phyloP scores from a whole-genome alignment of 2,888 invertebrate genomes.

The Odontomyia ornata region DNA sequence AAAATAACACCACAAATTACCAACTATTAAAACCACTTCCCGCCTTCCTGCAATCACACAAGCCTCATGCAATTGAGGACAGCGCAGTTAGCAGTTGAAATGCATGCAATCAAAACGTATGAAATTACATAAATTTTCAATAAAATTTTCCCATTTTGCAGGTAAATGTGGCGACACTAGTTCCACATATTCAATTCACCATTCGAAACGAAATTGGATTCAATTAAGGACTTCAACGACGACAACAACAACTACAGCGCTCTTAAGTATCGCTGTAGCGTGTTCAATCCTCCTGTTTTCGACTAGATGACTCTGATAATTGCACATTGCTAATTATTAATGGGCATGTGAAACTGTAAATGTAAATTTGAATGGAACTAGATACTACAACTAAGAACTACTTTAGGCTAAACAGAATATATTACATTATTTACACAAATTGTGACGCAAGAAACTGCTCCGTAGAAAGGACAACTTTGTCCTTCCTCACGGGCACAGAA shows the following conservation, averaged over 20 bases:
- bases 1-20: conserved; percentile 14
- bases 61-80: neutral
- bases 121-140: conserved; percentile 5
- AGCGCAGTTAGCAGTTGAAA: neutral
- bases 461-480: neutral
- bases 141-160: conserved; percentile 42
- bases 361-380: conserved; percentile 8
- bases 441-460: neutral
- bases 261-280: neutral
- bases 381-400: conserved; percentile 1
- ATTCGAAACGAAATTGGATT: conserved; percentile 35
- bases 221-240: conserved; percentile 30
- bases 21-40: neutral
- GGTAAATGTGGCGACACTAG: conserved; percentile 53
- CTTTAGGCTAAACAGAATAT: conserved; percentile 1
- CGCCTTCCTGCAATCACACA: neutral
- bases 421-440: neutral
- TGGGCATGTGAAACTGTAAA: neutral
- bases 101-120: neutral
- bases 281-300: neutral
- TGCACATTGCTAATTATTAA: neutral
- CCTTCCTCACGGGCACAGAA: neutral
- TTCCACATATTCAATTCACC: conserved; percentile 50
- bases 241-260: conserved; percentile 12
- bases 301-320: conserved; percentile 33